Base-by-base conservation (phyloP, 2,888 invertebrate genomes). In the Philonicus albiceps region DNA sequence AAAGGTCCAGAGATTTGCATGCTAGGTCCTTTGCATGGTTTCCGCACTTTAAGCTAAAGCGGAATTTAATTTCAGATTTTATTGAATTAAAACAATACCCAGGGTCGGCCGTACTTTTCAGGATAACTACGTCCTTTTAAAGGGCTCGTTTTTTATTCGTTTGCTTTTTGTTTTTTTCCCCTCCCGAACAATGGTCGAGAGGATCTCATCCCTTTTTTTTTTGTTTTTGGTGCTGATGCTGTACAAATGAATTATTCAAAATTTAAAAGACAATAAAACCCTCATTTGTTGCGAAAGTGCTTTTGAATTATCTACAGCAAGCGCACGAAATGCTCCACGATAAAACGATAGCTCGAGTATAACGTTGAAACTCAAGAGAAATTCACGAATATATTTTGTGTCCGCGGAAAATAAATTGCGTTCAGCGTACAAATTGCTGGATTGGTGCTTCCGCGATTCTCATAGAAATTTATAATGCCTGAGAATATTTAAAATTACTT, bases 1-100 rank as follows among this genome's bases (percentile, higher is more conserved):
- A 27, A 49, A 78, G 78, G 78, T 49, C 49, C 30, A 43, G 40
- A 49, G 30, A 78, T 49, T 49, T 30, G 22, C 64, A 64, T 64
- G 64, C 11, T 27, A 30, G 16, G 11, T 13, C 27, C 27, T 78
- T 78, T 30, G 49, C 37, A 43, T 78, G 30, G 22, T 27, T 30
- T 78, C n/a, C n/a, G n/a, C n/a, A 6, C 49, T 74, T 49, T 78
- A 49, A 43, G 49, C 27, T n/a, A 53, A 49, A 49, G 53, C 49
- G 49, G 27, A 64, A 64, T 78, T 78, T 78, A 78, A 78, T 78
- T 78, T 78, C 78, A 49, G n/a, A 78, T 43, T 78, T 78, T 78
- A 78, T 78, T 78, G 43, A 49, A 78, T 78, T 78, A 49, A 78
- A 78, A 78, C 49, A 78, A 49, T 49, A 78, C 49, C 31, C n/a